Evolutionary conservation across 2,113 vertebrate species (phyloP), one percentile per base, ranked within the genome.

Genomic region (Rhodinocichla rosea): DNA sequence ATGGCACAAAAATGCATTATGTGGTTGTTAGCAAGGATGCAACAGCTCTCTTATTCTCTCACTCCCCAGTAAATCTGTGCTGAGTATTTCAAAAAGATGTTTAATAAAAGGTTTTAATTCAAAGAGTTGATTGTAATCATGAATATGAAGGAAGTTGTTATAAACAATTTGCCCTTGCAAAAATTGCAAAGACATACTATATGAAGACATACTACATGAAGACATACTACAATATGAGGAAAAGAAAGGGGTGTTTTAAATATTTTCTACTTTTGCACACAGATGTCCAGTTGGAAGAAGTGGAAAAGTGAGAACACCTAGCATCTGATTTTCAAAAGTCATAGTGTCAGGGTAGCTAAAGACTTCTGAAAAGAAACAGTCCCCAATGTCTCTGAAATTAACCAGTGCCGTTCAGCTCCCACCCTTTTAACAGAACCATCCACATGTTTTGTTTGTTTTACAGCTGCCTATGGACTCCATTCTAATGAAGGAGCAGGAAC

Each of bases 51-150:
- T 75, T 70, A 89, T 75, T 33, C 19, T 74, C 42, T 47, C 23
- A 26, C 55, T 67, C 11, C 35, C 39, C 60, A 59, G 42, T 75
- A 93, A 90, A 83, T 75, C 86, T 92, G 64, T 39, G 70, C 33
- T 52, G 63, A 87, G 42, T 15, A 50, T 83, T 93, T 90, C 87
- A 89, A 67, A 92, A 92, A 94, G n/a, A 8, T 84, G 55, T 79
- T 37, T 79, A 86, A 92, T 50, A 81, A 81, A 77, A 85, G 52
- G 57, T 49, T 91, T 87, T 94, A 77, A 89, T 83, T 90, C 63
- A 83, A 76, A 65, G 74, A 83, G 35, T 26, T 88, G 76, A 64
- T 42, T 68, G 49, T 39, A 92, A 87, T 80, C 79, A 90, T 15
- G 40, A 76, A 85, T 28, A 80, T 2, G 13, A 83, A 89, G 30